Conservation (phyloP, 2,888 invertebrate species). For the Augochlorella aurata region DNA sequence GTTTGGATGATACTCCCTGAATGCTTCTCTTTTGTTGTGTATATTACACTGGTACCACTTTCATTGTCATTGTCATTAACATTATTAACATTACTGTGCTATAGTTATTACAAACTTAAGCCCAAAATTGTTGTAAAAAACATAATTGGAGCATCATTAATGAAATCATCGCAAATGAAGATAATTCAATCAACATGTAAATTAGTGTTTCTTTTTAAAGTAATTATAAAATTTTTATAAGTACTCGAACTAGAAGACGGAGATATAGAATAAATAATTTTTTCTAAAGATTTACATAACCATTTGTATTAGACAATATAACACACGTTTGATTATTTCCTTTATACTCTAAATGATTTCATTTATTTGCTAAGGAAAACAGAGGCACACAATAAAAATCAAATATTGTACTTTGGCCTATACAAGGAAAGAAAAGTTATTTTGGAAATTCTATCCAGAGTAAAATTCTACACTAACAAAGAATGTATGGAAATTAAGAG, state of each 20-base stretch:
- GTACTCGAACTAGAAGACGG: constrained; percentile 9
- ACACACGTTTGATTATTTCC: constrained; percentile 36
- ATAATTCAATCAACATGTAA: constrained; percentile 26
- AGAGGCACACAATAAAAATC: constrained; percentile 32
- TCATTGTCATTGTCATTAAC: constrained; percentile 50
- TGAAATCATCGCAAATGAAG: constrained; percentile 34
- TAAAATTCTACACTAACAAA: constrained; percentile 17
- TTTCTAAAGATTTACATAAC: constrained; percentile 22
- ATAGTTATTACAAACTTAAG: constrained; percentile 40
- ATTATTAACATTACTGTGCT: constrained; percentile 47
- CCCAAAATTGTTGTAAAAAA: constrained; percentile 34
- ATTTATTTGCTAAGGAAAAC: constrained; percentile 33
- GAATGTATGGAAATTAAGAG: neutral
- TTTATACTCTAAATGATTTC: constrained; percentile 42
- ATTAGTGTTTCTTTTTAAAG: constrained; percentile 36
- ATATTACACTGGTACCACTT: constrained; percentile 43
- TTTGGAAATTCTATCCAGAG: constrained; percentile 53
- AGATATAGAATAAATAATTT: constrained; percentile 29
- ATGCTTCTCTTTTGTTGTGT: constrained; percentile 44
- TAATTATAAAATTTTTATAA: constrained; percentile 36
- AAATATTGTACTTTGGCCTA: constrained; percentile 45
- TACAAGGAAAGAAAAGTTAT: constrained; percentile 41
- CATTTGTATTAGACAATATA: constrained; percentile 53
- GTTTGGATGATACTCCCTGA: constrained; percentile 30
- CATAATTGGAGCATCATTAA: constrained; percentile 27